These are phyloP conservation scores for Dicrurus megarhynchus DNA, from an alignment of 2,113 vertebrate species.

Conservation along the genomic window DNA sequence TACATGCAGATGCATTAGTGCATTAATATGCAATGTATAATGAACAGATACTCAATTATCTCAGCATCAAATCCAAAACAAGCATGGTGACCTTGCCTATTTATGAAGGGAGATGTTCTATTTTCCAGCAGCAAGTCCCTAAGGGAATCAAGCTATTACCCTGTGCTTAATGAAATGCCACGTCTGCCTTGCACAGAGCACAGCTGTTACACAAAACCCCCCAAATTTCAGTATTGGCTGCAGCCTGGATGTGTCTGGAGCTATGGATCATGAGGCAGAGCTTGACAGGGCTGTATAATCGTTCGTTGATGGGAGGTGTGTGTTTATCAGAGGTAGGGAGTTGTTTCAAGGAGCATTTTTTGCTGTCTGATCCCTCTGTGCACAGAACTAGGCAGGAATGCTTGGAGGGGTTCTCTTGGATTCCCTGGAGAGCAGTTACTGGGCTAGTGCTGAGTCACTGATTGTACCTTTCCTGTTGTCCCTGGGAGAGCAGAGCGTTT, in stretches of 20 bases:
- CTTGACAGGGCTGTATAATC: neutral
- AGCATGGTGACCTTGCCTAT: neutral
- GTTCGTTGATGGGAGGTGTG: neutral
- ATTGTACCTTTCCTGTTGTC: neutral
- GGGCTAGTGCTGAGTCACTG: neutral
- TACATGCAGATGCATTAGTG: neutral
- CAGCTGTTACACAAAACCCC: neutral
- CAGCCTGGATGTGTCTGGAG: neutral
- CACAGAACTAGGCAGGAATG: neutral
- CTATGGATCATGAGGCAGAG: neutral
- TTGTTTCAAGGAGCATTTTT: neutral
- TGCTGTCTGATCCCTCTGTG: neutral
- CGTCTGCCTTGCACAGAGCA: neutral
- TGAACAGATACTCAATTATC: neutral
- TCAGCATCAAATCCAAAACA: neutral
- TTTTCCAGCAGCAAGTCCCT: neutral
- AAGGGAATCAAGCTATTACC: conserved; percentile 6
- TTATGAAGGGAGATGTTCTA: conserved; percentile 6
- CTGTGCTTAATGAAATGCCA: conserved; percentile 9
- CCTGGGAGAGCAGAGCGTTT: neutral
- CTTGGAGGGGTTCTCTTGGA: neutral
- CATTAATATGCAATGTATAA: neutral
- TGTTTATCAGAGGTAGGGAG: neutral
- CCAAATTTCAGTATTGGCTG: neutral
- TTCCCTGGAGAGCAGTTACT: neutral